phyloP scores from a whole-genome alignment of 2,888 invertebrate species.

The Philereme transversata region DNA sequence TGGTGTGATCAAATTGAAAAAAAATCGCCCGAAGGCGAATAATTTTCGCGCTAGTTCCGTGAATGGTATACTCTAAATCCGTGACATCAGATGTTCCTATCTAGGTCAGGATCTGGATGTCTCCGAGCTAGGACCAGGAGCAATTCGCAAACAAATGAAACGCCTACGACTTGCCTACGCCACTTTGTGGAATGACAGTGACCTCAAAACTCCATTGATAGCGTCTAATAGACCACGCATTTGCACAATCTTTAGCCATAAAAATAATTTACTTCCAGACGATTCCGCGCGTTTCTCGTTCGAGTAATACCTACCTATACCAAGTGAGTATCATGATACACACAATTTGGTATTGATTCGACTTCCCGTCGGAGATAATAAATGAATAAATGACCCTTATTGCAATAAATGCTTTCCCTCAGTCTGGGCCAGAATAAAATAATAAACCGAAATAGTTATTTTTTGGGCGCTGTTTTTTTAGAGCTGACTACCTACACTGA shows the following conservation, averaged over 20 bases:
- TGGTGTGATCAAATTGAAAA: too few relatives aligned
- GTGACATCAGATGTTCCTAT: background rate
- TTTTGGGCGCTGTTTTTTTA: background rate
- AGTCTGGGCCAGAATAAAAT: constrained; percentile 8
- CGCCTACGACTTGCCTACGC: constrained; percentile 2
- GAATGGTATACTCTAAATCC: background rate
- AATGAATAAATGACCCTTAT: constrained; percentile 5
- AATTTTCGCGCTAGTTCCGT: background rate
- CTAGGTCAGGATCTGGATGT: constrained; percentile 14
- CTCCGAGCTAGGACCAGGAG: background rate
- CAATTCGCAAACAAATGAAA: constrained; percentile 13
- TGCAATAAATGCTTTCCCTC: constrained; percentile 16
- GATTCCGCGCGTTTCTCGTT: background rate
- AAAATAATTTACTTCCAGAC: constrained; percentile 1
- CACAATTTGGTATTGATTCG: constrained; percentile 1
- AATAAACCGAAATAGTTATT: constrained; percentile 10
- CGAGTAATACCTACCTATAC: too few relatives aligned
- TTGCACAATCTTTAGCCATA: constrained; percentile 5
- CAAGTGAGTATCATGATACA: too few relatives aligned
- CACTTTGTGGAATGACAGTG: constrained; percentile 20
- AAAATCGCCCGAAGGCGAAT: too few relatives aligned
- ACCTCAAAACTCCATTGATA: constrained; percentile 13
- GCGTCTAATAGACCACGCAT: constrained; percentile 13
- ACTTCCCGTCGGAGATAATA: constrained; percentile 4
- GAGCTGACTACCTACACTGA: background rate